These are phyloP conservation scores for Cyanoliseus patagonus DNA, from an alignment of 2,113 vertebrate genomes.

Conservation along the genomic window DNA sequence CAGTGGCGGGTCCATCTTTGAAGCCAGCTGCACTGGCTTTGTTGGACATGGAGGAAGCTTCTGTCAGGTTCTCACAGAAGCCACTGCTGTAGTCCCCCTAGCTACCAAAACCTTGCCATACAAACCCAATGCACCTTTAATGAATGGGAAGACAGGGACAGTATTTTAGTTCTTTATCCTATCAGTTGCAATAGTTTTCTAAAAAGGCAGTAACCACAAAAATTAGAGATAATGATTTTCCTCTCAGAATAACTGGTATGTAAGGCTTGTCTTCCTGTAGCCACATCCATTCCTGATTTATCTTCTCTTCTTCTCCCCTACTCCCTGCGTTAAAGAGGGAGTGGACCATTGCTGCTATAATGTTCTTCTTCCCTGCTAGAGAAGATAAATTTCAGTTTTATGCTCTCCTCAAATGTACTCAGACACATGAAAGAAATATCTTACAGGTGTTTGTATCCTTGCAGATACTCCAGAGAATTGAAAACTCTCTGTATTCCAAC, in stretches of 20 bases:
- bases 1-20: not conserved
- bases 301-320: not conserved
- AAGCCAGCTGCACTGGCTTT: not conserved
- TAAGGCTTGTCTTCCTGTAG: not conserved
- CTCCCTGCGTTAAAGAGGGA: not conserved
- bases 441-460: constrained; percentile 39
- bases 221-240: not conserved
- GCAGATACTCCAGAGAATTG: not conserved
- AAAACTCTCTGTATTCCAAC: not conserved
- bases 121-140: not conserved
- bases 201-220: constrained; percentile 6
- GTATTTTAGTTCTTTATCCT: not conserved
- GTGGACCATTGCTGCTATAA: not conserved
- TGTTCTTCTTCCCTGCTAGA: constrained; percentile 2
- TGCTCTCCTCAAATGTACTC: constrained; percentile 18
- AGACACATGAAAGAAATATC: constrained; percentile 3
- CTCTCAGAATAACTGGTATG: constrained; percentile 18
- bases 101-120: not conserved
- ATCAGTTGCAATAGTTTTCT: constrained; percentile 27
- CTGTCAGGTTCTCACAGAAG: not conserved
- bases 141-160: not conserved
- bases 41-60: not conserved
- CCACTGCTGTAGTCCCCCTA: not conserved
- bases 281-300: constrained; percentile 3
- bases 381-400: constrained; percentile 46